A percentile compares a stretch with the other conserved stretches of the same genome.
phyloP scores from a whole-genome alignment of 1,140 invertebrate genomes.

The Hestina assimilis region DNA sequence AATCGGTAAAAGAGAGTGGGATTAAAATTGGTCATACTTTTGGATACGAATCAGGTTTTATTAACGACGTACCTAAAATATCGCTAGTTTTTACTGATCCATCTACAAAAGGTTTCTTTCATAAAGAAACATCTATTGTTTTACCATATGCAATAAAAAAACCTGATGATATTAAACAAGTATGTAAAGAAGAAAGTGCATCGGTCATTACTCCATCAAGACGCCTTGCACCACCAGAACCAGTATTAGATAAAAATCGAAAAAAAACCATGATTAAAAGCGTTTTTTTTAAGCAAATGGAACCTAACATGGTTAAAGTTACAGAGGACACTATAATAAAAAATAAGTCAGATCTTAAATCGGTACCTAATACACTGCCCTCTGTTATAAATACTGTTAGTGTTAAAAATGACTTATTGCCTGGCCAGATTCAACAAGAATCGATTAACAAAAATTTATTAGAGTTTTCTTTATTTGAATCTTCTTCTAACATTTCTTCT shows the following conservation, averaged over 20 bases:
- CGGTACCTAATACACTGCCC: too few relatives aligned
- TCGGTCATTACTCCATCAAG: not conserved
- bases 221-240: not conserved
- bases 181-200: not conserved
- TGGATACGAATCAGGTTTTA: not conserved
- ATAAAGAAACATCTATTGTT: constrained; percentile 8
- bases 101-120: constrained; percentile 7
- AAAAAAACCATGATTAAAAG: not conserved
- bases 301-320: not conserved
- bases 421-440: not conserved
- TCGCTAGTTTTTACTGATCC: constrained; percentile 6
- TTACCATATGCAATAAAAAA: constrained; percentile 10
- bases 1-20: not conserved
- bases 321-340: not conserved
- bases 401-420: too few relatives aligned
- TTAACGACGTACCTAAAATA: constrained; percentile 7
- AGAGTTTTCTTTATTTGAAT: constrained; percentile 11
- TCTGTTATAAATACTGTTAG: too few relatives aligned
- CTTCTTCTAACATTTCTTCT: not conserved
- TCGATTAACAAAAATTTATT: not conserved
- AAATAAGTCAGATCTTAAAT: not conserved
- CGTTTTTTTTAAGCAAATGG: not conserved
- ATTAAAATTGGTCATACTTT: not conserved
- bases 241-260: not conserved
- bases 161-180: constrained; percentile 2